A percentile compares a stretch with the other conserved stretches of the same genome.
Evolutionary conservation across 2,888 invertebrate genomes (phyloP).

Genomic region (Dasysyrphus albostriatus): DNA sequence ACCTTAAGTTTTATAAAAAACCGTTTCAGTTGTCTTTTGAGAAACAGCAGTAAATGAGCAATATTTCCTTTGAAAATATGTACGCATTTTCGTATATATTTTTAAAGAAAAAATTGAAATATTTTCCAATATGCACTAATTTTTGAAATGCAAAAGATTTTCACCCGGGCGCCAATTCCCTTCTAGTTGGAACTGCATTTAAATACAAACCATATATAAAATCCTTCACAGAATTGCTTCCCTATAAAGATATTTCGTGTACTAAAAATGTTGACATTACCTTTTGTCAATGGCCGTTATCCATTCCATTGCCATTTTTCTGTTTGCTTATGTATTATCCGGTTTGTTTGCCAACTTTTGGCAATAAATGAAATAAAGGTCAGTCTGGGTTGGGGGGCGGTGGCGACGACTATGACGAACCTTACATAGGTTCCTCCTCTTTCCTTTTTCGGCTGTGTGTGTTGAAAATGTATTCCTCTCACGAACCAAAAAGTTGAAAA

Average conservation of each 20-base stretch:
- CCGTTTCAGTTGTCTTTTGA: no score
- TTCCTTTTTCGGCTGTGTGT: not conserved
- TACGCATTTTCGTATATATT: no score
- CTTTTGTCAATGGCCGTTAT: conserved; percentile 86
- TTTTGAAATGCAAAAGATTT: not conserved
- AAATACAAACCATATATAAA: not conserved
- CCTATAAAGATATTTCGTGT: conserved; percentile 47
- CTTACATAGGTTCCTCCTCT: not conserved
- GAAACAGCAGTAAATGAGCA: no score
- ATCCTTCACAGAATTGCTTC: not conserved
- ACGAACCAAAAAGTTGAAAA: conserved; percentile 11
- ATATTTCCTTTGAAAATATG: no score
- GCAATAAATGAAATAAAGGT: conserved; percentile 41
- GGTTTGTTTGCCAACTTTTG: conserved; percentile 69
- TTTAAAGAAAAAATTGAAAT: no score
- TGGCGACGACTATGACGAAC: not conserved
- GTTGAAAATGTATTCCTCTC: conserved; percentile 20
- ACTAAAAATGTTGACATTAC: conserved; percentile 79
- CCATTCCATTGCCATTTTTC: conserved; percentile 85
- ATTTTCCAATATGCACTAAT: no score
- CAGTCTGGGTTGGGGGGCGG: not conserved
- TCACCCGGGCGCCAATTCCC: not conserved
- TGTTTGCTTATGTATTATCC: conserved; percentile 50
- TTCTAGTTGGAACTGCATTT: not conserved
- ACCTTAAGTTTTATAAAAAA: no score